Evolutionary conservation across 2,888 invertebrate species (phyloP).

Genomic region (Eupithecia exiguata): DNA sequence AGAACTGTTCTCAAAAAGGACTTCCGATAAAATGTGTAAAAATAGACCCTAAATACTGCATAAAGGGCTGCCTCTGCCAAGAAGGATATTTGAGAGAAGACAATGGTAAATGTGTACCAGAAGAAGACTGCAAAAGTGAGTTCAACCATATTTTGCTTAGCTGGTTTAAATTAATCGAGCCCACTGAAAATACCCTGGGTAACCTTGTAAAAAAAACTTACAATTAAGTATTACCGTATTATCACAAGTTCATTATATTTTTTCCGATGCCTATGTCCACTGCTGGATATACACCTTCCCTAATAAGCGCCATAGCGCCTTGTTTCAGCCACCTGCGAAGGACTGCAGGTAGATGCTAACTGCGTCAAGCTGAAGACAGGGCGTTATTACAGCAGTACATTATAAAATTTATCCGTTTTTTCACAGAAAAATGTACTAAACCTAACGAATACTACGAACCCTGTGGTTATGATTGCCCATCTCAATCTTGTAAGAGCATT

Average conservation of each 20-base stretch:
- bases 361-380: too few species aligned
- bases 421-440: constrained; percentile 22
- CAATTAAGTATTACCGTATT: too few species aligned
- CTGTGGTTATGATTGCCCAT: constrained; percentile 28
- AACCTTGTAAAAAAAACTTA: too few species aligned
- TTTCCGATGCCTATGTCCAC: too few species aligned
- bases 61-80: constrained; percentile 55
- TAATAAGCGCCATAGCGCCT: too few species aligned
- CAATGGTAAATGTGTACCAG: constrained; percentile 53
- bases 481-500: constrained; percentile 33
- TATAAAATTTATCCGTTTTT: constrained; percentile 10
- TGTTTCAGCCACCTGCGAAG: too few species aligned
- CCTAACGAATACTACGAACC: constrained; percentile 25
- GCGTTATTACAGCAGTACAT: not conserved
- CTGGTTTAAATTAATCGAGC: not conserved
- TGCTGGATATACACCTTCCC: too few species aligned
- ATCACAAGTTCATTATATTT: too few species aligned
- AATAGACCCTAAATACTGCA: constrained; percentile 46
- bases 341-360: too few species aligned
- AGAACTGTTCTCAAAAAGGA: constrained; percentile 55
- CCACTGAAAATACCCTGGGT: too few species aligned
- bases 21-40: constrained; percentile 48
- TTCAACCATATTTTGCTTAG: not conserved
- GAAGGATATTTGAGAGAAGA: constrained; percentile 49
- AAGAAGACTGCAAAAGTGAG: constrained; percentile 52